Evolutionary conservation across 2,888 invertebrate genomes (phyloP).

Genomic region (Drosophila meridiana): DNA sequence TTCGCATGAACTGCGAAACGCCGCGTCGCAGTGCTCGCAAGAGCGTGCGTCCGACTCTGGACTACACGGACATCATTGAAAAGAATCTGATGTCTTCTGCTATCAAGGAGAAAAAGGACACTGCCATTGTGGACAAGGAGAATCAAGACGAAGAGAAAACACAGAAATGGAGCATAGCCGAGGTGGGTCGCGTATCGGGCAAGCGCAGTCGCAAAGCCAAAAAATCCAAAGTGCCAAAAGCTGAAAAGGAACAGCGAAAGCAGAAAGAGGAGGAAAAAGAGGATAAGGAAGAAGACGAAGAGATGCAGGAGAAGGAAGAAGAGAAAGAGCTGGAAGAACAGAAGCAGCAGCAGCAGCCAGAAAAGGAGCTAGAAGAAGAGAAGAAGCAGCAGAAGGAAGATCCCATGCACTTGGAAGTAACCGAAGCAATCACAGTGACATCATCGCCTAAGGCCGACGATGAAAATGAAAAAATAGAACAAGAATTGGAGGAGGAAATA

Average conservation of each 20-base stretch:
- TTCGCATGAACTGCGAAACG: constrained; percentile 43
- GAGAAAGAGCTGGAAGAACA: neutral
- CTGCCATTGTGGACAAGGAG: constrained; percentile 8
- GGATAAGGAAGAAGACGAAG: too few species aligned
- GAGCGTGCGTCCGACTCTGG: constrained; percentile 78
- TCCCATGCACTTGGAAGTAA: neutral
- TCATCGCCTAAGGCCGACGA: neutral
- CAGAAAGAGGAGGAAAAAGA: neutral
- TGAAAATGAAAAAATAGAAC: too few species aligned
- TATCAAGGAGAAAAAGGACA: constrained; percentile 37
- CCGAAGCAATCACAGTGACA: neutral
- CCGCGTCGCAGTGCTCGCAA: constrained; percentile 81
- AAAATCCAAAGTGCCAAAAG: constrained; percentile 15
- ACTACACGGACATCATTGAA: constrained; percentile 80
- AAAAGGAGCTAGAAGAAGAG: neutral
- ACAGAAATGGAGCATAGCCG: constrained; percentile 70
- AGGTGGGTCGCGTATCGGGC: constrained; percentile 74
- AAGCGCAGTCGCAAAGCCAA: constrained; percentile 66
- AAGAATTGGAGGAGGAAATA: neutral
- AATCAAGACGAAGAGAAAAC: constrained; percentile 21
- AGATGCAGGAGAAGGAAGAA: neutral
- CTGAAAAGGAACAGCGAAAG: neutral
- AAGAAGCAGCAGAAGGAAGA: neutral
- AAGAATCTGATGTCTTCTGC: constrained; percentile 42
- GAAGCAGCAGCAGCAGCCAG: neutral